Evolutionary conservation across 2,113 vertebrate genomes (phyloP).

Genomic region (Forbesichthys agassizii): DNA sequence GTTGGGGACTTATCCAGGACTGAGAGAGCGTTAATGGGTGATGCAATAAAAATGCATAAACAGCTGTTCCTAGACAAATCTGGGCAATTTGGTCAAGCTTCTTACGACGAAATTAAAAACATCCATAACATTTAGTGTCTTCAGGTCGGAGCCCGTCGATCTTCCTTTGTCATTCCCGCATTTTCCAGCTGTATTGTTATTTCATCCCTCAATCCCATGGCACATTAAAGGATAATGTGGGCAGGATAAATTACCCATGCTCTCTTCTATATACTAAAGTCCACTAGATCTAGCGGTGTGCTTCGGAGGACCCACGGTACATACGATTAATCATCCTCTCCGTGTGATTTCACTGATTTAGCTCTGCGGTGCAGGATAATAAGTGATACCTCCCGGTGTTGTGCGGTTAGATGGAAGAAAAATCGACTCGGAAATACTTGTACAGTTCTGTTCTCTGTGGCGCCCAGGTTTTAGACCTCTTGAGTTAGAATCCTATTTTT

Average conservation of each 20-base stretch:
- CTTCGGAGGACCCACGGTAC: too few relatives aligned
- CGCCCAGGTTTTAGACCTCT: too few relatives aligned
- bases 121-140: neutral
- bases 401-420: too few relatives aligned
- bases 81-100: neutral
- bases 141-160: neutral
- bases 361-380: too few relatives aligned
- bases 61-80: neutral
- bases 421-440: too few relatives aligned
- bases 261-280: slow-evolving; percentile 49
- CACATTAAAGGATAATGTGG: slow-evolving; percentile 61
- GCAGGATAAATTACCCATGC: slow-evolving; percentile 67
- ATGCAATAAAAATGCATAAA: neutral
- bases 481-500: slow-evolving; percentile 22
- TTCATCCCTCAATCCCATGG: slow-evolving; percentile 7
- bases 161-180: slow-evolving; percentile 22
- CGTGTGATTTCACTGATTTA: too few relatives aligned
- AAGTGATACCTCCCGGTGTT: too few relatives aligned
- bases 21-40: too few relatives aligned
- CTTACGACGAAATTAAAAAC: neutral
- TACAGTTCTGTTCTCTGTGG: too few relatives aligned
- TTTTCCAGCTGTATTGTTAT: slow-evolving; percentile 23
- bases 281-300: neutral
- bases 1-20: too few relatives aligned
- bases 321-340: too few relatives aligned